Percentiles rank a stretch among this genome's conserved stretches.
Evolutionary conservation across 53 echinoderm and acorn worm genomes (phyloP).

Genomic region (Astropecten irregularis): DNA sequence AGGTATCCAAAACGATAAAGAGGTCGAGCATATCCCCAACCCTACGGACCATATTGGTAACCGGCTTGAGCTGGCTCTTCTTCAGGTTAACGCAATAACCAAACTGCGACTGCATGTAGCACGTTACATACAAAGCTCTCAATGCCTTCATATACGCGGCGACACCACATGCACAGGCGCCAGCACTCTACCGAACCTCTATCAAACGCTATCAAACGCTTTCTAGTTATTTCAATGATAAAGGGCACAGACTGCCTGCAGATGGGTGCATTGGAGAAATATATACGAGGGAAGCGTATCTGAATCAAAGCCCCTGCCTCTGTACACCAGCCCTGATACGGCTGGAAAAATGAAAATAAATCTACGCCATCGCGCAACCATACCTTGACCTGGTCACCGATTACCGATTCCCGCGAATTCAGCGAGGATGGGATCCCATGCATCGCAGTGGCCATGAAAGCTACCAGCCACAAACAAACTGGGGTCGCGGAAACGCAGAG

Average conservation of each 20-base stretch:
- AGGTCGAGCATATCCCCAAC: background rate
- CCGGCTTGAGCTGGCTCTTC: slow-evolving; percentile 27
- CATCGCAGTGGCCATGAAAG: background rate
- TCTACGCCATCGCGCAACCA: background rate
- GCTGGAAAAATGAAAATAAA: background rate
- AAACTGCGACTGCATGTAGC: slow-evolving; percentile 30
- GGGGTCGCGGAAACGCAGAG: slow-evolving; percentile 24
- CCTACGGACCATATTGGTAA: slow-evolving; percentile 18
- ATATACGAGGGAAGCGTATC: background rate
- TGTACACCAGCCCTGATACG: background rate
- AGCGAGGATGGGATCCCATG: background rate
- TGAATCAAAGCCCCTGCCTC: background rate
- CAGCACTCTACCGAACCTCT: background rate
- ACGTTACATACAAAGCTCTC: background rate
- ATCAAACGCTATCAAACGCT: background rate
- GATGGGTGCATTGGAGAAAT: background rate
- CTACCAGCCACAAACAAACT: slow-evolving; percentile 7
- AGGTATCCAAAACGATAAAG: slow-evolving; percentile 19
- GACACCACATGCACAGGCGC: background rate
- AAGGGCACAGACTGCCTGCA: background rate
- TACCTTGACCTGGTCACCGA: background rate
- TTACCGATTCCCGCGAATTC: background rate
- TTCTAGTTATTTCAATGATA: background rate
- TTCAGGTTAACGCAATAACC: slow-evolving; percentile 29
- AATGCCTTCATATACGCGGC: background rate